phyloP scores from a whole-genome alignment of 2,113 vertebrate species.

The Plecotus auritus region DNA sequence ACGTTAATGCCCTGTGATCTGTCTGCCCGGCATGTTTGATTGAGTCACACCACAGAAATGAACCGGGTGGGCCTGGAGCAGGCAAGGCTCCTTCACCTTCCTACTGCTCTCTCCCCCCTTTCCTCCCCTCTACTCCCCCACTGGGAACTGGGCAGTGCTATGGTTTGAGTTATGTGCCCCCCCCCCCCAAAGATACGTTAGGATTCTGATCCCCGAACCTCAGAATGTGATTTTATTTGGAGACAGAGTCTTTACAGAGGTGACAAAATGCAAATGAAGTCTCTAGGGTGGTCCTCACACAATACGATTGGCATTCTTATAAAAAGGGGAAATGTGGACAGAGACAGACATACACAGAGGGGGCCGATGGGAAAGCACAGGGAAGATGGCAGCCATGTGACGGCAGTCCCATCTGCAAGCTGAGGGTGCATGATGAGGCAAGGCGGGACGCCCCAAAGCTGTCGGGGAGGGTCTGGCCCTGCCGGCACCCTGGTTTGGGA shows the following conservation, averaged over 20 bases:
- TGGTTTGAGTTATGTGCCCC: background rate
- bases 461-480: fast-evolving
- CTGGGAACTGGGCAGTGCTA: background rate
- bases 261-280: too few species aligned
- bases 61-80: fast-evolving
- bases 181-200: background rate
- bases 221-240: background rate
- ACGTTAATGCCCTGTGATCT: too few species aligned
- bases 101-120: fast-evolving
- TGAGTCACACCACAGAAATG: background rate
- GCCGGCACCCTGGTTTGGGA: background rate
- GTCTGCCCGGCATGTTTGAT: too few species aligned
- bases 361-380: fast-evolving
- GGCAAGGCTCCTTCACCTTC: background rate
- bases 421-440: background rate
- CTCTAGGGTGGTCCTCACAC: background rate
- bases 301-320: fast-evolving
- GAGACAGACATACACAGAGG: fast-evolving
- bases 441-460: background rate
- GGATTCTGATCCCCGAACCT: background rate
- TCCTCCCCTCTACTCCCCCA: background rate
- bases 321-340: background rate
- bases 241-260: background rate
- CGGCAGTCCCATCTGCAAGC: fast-evolving
- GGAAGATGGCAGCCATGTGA: background rate